A percentile compares a stretch with the other conserved stretches of the same genome.
Conservation (phyloP, 1,140 invertebrate genomes). For the Camponotus vicinus region DNA sequence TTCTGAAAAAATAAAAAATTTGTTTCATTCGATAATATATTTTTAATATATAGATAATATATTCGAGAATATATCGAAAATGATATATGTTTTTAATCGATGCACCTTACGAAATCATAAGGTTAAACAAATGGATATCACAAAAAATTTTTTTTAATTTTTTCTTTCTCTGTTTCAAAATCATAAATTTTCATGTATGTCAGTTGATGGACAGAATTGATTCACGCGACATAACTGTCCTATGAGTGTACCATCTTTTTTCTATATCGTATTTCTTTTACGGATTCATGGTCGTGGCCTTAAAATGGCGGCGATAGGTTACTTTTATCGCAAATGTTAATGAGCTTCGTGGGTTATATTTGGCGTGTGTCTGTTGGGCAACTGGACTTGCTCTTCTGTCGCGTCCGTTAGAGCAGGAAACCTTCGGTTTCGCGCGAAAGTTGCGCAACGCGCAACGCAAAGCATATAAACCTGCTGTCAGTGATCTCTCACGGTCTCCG, state of each 20-base stretch:
- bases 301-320: conserved; percentile 4
- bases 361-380: conserved; percentile 9
- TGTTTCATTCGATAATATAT: too few species aligned
- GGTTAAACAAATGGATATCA: background rate
- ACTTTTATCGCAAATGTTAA: conserved; percentile 35
- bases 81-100: too few species aligned
- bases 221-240: background rate
- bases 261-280: background rate
- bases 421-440: conserved; percentile 67
- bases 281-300: conserved; percentile 39
- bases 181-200: background rate
- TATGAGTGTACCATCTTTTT: conserved; percentile 13
- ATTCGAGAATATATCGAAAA: too few species aligned
- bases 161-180: background rate
- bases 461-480: conserved; percentile 31
- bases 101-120: too few species aligned
- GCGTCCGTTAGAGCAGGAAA: conserved; percentile 60
- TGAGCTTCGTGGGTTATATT: conserved; percentile 36
- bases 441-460: conserved; percentile 71
- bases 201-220: background rate
- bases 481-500: conserved; percentile 45
- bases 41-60: too few species aligned
- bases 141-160: background rate
- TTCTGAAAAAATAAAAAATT: too few species aligned
- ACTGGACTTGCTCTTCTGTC: background rate